Evolutionary conservation across 2,888 invertebrate species (phyloP).

Genomic region (Cheilosia soror): DNA sequence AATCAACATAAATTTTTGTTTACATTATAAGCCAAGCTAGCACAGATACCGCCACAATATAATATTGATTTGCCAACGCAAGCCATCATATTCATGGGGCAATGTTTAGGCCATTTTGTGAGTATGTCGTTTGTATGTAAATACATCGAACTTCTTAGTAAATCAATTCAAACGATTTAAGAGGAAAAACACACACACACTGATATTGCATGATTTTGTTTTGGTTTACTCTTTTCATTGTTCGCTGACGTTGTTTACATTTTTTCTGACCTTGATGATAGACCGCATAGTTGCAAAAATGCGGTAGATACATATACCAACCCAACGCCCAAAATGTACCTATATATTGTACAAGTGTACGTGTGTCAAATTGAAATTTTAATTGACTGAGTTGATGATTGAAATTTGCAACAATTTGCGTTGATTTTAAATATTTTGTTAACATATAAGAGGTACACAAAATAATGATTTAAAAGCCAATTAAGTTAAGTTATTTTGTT

Average conservation of each 20-base stretch:
- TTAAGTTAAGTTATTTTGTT: neutral
- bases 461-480: neutral
- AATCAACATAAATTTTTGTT: too few species aligned
- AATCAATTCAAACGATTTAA: neutral
- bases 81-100: too few species aligned
- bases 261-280: slow-evolving; percentile 23
- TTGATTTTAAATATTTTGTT: neutral
- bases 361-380: neutral
- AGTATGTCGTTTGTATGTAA: too few species aligned
- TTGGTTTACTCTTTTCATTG: neutral
- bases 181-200: neutral
- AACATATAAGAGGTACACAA: neutral
- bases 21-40: too few species aligned
- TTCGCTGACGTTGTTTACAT: slow-evolving; percentile 17
- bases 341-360: neutral
- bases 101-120: too few species aligned
- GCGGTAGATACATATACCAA: neutral
- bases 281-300: slow-evolving; percentile 6
- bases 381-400: neutral
- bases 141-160: too few species aligned
- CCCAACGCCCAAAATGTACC: neutral
- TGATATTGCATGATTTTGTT: too few species aligned
- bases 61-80: too few species aligned
- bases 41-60: too few species aligned
- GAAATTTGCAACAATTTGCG: neutral